Evolutionary conservation across 2,113 vertebrate species (phyloP).

Genomic region (Ia io): DNA sequence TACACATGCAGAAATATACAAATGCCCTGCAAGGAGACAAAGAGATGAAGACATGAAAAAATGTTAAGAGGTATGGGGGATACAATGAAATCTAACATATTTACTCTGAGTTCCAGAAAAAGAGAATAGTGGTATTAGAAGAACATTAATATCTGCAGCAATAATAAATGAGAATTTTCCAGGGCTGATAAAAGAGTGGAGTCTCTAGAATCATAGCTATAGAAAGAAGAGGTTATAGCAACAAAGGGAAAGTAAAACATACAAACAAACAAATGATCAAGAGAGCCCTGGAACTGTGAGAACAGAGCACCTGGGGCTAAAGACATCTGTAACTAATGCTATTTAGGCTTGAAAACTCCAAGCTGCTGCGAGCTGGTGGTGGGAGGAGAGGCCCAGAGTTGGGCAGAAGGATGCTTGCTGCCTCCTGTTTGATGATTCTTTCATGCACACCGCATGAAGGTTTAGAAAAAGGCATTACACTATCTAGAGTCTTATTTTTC

Average conservation of each 20-base stretch:
- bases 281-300: background rate
- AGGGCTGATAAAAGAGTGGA: background rate
- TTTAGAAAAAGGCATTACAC: constrained; percentile 51
- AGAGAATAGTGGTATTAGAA: background rate
- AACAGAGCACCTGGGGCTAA: background rate
- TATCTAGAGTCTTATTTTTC: background rate
- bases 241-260: background rate
- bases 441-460: constrained; percentile 92
- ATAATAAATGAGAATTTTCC: background rate
- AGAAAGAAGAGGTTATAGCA: background rate
- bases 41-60: background rate
- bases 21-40: background rate
- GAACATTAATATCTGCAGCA: background rate
- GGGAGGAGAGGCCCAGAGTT: constrained; percentile 93
- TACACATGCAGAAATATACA: background rate
- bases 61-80: background rate
- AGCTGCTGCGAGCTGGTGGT: constrained; percentile 92
- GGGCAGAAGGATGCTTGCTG: constrained; percentile 94
- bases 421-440: constrained; percentile 94
- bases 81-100: background rate
- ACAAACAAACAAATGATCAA: background rate
- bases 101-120: background rate
- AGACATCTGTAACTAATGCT: too few species aligned
- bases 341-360: constrained; percentile 89
- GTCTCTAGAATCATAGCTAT: background rate